Evolutionary conservation across 1,140 invertebrate species (phyloP), one percentile per base, ranked within the genome.

Genomic region (Drosophila gunungcola): DNA sequence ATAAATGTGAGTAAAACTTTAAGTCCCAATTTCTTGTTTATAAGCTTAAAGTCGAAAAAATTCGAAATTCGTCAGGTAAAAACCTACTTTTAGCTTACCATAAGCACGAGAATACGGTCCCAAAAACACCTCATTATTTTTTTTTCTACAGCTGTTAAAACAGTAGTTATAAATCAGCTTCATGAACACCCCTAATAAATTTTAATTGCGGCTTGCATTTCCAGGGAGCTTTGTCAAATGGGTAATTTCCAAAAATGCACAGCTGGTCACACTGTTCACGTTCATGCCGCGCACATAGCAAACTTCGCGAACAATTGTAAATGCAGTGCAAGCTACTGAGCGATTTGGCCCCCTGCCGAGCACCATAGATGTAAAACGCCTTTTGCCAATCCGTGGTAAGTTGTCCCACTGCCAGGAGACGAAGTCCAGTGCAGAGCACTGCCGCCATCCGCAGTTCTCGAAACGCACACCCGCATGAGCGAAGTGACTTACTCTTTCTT

Each of bases 401-500:
- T 25, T 16, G 10, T 4, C 12, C 12, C 34, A 0, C 13, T 2
- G 4, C 11, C 36, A 21, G 32, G 13, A 36, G 32, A n/a, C 29
- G n/a, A 0, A 7, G 3, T 0, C 9, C 9, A 2, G 6, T 7
- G 27, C 1, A 34, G 11, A 0, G 13, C 9, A 2, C 38, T 1
- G 4, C 4, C 6, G 3, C 4, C 12, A 2, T 5, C 1, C 9
- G 11, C 6, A 60, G 16, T 65, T 64, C 64, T 11, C 21, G 32
- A 51, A n/a, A 29, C 16, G 45, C 21, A 3, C 36, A 4, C 11
- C 29, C 45, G 64, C 36, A 67, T 67, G 32, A 67, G 9, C 64
- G 45, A 51, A n/a, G 57, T 16, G 36, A 64, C 45, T 67, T 16
- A 41, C 61, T 64, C 45, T 51, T 67, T 67, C 64, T 67, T 67